phyloP scores from a whole-genome alignment of 2,888 invertebrate species.

The Opisthograptis luteolata region DNA sequence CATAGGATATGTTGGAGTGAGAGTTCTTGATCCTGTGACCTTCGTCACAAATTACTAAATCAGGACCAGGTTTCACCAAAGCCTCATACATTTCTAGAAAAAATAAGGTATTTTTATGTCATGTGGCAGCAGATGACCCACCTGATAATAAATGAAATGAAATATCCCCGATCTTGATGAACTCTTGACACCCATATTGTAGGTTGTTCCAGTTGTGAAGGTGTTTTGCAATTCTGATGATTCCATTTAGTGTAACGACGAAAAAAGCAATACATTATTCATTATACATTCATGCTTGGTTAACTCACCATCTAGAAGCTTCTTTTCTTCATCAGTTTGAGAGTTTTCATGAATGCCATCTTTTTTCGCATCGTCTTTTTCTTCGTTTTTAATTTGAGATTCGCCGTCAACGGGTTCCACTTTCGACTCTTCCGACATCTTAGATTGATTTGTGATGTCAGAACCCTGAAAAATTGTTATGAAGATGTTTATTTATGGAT shows the following conservation, averaged over 20 bases:
- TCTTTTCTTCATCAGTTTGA: constrained; percentile 85
- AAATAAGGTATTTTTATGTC: constrained; percentile 12
- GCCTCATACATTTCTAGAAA: constrained; percentile 91
- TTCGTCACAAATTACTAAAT: constrained; percentile 97
- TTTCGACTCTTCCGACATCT: constrained; percentile 64
- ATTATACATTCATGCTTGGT: too few species aligned
- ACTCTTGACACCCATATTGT: too few species aligned
- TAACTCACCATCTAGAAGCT: constrained; percentile 88
- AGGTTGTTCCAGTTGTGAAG: too few species aligned
- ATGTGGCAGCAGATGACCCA: too few species aligned
- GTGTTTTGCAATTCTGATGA: too few species aligned
- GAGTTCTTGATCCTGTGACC: constrained; percentile 99
- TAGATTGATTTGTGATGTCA: constrained; percentile 56
- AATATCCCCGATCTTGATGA: too few species aligned
- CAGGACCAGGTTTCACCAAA: constrained; percentile 95
- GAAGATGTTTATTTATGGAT: too few species aligned
- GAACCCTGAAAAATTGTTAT: constrained; percentile 57
- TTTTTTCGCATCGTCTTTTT: constrained; percentile 83
- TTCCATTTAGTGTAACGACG: too few species aligned
- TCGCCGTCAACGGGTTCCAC: constrained; percentile 63
- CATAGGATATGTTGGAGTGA: constrained; percentile 97
- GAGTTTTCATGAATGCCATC: constrained; percentile 76
- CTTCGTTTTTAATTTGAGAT: constrained; percentile 67
- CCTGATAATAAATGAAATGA: too few species aligned
- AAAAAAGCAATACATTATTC: too few species aligned